phyloP scores from a whole-genome alignment of 2,888 invertebrate species.

The Oxystoma pomonae region DNA sequence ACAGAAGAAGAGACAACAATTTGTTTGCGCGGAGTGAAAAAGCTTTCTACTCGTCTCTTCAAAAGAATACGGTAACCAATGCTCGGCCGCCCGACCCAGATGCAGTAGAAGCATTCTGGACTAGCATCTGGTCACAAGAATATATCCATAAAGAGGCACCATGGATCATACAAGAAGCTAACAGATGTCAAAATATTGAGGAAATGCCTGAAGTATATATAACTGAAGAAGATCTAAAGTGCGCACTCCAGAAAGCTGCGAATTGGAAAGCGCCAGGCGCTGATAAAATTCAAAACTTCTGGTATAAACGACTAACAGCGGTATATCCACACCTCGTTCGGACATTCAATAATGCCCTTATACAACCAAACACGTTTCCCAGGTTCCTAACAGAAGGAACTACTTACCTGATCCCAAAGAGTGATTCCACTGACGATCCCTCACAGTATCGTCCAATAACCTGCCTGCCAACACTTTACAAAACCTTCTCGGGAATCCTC shows the following conservation, averaged over 20 bases:
- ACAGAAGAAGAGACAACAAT: not conserved
- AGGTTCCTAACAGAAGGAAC: not conserved
- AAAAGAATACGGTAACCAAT: not conserved
- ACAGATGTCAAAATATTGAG: not conserved
- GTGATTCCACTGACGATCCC: not conserved
- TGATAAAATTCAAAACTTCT: not conserved
- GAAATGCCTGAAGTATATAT: not conserved
- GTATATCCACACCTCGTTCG: not conserved
- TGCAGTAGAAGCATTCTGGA: not conserved
- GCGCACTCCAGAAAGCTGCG: not conserved
- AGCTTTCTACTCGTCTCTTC: not conserved
- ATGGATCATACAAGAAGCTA: not conserved
- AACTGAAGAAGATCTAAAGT: not conserved
- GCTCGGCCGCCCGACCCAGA: not conserved
- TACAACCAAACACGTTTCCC: not conserved
- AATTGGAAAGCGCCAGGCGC: not conserved
- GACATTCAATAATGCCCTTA: not conserved
- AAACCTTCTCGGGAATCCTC: not conserved
- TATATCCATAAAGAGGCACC: not conserved
- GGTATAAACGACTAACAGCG: not conserved
- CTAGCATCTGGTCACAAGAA: not conserved
- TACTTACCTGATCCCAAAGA: not conserved
- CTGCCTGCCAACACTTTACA: not conserved
- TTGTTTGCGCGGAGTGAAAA: not conserved
- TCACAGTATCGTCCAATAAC: not conserved